Percentiles rank a stretch among this genome's conserved stretches.
Evolutionary conservation across 1,140 invertebrate genomes (phyloP).

Genomic region (Cephus cinctus): DNA sequence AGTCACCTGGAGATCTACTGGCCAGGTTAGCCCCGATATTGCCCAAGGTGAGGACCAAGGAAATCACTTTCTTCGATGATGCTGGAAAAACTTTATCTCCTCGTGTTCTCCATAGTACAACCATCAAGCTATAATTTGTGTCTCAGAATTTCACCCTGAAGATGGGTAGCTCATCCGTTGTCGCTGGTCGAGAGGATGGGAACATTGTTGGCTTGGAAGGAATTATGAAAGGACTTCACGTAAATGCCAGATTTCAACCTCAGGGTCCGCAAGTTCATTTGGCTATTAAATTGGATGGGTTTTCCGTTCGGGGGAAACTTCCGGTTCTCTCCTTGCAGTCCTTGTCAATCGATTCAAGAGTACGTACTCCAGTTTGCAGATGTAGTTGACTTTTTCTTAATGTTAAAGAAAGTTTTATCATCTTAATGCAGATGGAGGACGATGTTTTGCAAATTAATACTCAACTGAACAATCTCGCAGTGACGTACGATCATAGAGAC

Average conservation of each 20-base stretch:
- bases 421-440: conserved; percentile 62
- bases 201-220: conserved; percentile 53
- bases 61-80: conserved; percentile 10
- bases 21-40: conserved; percentile 63
- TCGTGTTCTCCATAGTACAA: neutral
- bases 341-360: conserved; percentile 72
- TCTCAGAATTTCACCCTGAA: conserved; percentile 68
- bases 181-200: conserved; percentile 64
- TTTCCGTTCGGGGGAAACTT: conserved; percentile 65
- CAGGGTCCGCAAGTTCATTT: conserved; percentile 61
- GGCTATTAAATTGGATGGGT: conserved; percentile 65
- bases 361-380: conserved; percentile 38
- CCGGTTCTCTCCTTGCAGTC: conserved; percentile 62
- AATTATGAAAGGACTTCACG: conserved; percentile 50
- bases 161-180: conserved; percentile 68
- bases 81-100: conserved; percentile 3
- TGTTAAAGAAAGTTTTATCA: conserved; percentile 11
- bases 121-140: neutral
- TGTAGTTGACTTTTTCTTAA: conserved; percentile 3
- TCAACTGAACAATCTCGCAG: conserved; percentile 66
- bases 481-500: conserved; percentile 70
- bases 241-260: conserved; percentile 59
- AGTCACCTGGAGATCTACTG: conserved; percentile 36
- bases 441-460: conserved; percentile 66
- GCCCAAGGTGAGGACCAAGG: conserved; percentile 63